Evolutionary conservation across 2,113 vertebrate genomes (phyloP).

Genomic region (Centropus unirufus): DNA sequence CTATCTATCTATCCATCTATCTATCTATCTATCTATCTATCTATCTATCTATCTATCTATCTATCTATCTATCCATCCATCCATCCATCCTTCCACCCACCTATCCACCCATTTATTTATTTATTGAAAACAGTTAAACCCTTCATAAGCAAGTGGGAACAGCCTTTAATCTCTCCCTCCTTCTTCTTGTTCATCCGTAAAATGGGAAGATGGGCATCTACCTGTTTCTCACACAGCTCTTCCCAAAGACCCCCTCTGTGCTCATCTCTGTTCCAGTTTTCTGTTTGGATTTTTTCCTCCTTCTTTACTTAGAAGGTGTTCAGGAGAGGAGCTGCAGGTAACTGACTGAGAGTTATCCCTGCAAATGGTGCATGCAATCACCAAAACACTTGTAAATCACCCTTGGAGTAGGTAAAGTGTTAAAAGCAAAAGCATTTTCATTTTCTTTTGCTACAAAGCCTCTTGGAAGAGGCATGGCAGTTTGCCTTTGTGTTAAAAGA

Average conservation of each 20-base stretch:
- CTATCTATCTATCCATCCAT: no score
- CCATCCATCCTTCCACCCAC: no score
- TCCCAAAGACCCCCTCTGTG: neutral
- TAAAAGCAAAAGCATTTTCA: neutral
- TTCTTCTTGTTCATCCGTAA: neutral
- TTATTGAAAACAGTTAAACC: neutral
- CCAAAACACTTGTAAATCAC: conserved; percentile 16
- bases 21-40: no score
- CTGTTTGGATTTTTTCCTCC: neutral
- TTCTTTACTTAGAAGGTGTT: neutral
- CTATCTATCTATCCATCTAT: no score
- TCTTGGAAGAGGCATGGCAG: conserved; percentile 4
- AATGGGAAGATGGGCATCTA: neutral
- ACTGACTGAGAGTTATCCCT: neutral
- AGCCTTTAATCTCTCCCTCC: neutral
- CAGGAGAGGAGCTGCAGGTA: neutral
- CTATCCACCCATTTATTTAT: no score
- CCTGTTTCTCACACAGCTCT: neutral
- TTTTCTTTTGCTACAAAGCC: conserved; percentile 16
- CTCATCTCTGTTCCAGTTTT: neutral
- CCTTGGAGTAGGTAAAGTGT: neutral
- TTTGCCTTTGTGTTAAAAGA: conserved; percentile 27
- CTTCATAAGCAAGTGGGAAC: neutral
- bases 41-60: no score
- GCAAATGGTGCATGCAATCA: fast-evolving